These are phyloP conservation scores for Cistogaster globosa DNA, from an alignment of 2,888 invertebrate genomes.

Conservation along the genomic window DNA sequence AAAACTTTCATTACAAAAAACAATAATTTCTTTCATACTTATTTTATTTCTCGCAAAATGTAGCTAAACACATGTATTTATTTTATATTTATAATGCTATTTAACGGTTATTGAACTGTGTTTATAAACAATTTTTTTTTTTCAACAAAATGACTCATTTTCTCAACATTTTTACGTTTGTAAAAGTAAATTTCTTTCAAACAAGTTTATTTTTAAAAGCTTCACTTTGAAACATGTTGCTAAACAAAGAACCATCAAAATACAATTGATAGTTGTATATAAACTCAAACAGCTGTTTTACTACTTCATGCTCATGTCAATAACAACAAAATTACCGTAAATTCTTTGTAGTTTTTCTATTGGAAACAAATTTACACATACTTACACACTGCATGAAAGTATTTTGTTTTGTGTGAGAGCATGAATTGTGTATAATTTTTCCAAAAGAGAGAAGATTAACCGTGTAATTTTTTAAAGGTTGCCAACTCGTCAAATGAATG, in stretches of 20 bases:
- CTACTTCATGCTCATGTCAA: conserved; percentile 3
- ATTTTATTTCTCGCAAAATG: background rate
- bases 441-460: conserved; percentile 4
- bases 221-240: conserved; percentile 15
- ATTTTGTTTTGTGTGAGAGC: conserved; percentile 27
- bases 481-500: too few species aligned
- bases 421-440: background rate
- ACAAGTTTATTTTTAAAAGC: background rate
- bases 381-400: background rate
- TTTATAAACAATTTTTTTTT: conserved; percentile 9
- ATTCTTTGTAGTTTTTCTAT: conserved; percentile 6
- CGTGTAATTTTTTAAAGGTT: conserved; percentile 1
- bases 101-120: conserved; percentile 68
- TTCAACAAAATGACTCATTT: conserved; percentile 29
- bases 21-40: too few species aligned
- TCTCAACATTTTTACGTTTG: background rate
- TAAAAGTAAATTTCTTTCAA: conserved; percentile 6
- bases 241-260: conserved; percentile 10
- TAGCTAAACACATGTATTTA: conserved; percentile 47
- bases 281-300: conserved; percentile 57
- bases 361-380: conserved; percentile 15
- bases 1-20: too few species aligned
- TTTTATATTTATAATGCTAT: conserved; percentile 46
- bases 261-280: conserved; percentile 6
- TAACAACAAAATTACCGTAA: conserved; percentile 56